Conservation (phyloP, 2,113 vertebrate genomes). For the Indicator maculatus region DNA sequence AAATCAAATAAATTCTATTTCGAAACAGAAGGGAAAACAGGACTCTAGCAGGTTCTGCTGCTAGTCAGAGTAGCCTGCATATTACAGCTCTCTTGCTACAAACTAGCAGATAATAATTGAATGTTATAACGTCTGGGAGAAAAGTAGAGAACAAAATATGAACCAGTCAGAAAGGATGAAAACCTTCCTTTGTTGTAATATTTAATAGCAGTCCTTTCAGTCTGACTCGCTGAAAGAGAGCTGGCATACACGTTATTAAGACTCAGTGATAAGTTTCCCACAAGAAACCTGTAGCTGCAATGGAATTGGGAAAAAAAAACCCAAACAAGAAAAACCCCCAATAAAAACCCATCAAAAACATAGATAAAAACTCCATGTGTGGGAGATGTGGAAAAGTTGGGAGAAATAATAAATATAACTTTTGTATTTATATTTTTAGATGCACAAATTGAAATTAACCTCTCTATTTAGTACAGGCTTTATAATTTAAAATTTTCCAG, state of each 20-base stretch:
- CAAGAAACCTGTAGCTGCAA: background rate
- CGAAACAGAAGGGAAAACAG: background rate
- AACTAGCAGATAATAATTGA: background rate
- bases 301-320: background rate
- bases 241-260: background rate
- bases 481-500: background rate
- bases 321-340: rapidly evolving
- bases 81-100: background rate
- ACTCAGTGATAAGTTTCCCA: background rate
- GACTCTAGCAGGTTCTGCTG: background rate
- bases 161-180: background rate
- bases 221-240: background rate
- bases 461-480: background rate
- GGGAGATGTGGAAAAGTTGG: background rate
- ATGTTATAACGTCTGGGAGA: background rate
- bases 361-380: background rate
- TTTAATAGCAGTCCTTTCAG: background rate
- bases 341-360: too few relatives aligned
- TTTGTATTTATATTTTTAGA: background rate
- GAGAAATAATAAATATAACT: background rate
- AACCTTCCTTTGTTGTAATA: conserved; percentile 18
- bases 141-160: background rate
- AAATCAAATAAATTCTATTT: background rate
- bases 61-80: background rate
- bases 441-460: background rate